Evolutionary conservation across 2,888 invertebrate genomes (phyloP).

Genomic region (Liodrosophila aerea): DNA sequence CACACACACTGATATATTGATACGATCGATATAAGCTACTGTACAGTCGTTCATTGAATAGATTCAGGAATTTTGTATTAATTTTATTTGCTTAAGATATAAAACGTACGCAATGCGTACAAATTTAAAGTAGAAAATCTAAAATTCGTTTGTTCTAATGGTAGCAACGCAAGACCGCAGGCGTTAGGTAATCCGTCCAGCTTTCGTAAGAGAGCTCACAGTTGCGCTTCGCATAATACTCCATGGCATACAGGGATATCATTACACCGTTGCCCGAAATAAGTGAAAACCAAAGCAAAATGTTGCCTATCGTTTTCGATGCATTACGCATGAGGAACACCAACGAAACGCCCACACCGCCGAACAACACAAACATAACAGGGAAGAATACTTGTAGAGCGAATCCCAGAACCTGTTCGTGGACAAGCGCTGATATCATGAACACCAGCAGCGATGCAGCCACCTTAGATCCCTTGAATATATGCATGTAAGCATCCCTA

Average conservation of each 20-base stretch:
- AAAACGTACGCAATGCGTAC: too few relatives aligned
- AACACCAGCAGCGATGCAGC: slow-evolving; percentile 87
- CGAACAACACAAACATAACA: slow-evolving; percentile 90
- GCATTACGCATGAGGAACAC: slow-evolving; percentile 84
- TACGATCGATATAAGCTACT: slow-evolving; percentile 13
- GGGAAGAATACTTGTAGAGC: slow-evolving; percentile 94
- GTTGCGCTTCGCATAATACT: slow-evolving; percentile 83
- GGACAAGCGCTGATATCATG: slow-evolving; percentile 91
- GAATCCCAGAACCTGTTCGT: slow-evolving; percentile 92
- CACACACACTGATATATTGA: slow-evolving; percentile 20
- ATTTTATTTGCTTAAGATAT: slow-evolving; percentile 36
- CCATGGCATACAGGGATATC: slow-evolving; percentile 90
- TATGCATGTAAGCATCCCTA: slow-evolving; percentile 85
- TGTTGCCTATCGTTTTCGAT: slow-evolving; percentile 86
- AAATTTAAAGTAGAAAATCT: slow-evolving; percentile 50
- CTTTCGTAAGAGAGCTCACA: slow-evolving; percentile 57
- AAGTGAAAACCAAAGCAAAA: slow-evolving; percentile 92
- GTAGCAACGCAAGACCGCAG: slow-evolving; percentile 83
- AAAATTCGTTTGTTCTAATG: slow-evolving; percentile 44
- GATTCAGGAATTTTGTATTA: slow-evolving; percentile 33
- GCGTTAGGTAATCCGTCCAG: slow-evolving; percentile 81
- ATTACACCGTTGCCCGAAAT: slow-evolving; percentile 88
- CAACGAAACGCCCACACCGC: slow-evolving; percentile 85
- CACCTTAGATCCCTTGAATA: slow-evolving; percentile 82
- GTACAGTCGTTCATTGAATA: too few relatives aligned